Conservation (phyloP, 2,797 vertebrate species). For the Gorsachius magnificus region DNA sequence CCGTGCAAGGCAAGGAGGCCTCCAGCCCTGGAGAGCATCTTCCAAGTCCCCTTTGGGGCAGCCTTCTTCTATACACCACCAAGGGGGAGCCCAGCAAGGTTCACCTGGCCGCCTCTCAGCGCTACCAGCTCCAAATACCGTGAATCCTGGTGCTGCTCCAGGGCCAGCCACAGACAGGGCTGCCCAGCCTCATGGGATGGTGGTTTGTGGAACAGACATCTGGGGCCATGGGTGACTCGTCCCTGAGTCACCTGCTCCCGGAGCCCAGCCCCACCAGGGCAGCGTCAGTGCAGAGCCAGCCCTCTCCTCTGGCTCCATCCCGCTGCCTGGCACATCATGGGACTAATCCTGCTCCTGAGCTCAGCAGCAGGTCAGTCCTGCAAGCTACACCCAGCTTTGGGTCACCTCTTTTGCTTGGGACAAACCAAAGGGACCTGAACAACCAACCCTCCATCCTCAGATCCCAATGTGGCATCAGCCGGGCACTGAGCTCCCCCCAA, state of each 20-base stretch:
- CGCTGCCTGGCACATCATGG: neutral
- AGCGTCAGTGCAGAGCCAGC: neutral
- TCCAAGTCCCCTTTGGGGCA: no score
- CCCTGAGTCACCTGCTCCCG: slow-evolving; percentile 19
- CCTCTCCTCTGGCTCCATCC: neutral
- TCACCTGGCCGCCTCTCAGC: neutral
- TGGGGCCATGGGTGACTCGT: neutral
- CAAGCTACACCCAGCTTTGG: neutral
- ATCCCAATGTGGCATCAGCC: fast-evolving
- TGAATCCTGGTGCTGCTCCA: neutral
- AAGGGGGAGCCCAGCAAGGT: neutral
- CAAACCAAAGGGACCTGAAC: neutral
- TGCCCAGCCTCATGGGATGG: neutral
- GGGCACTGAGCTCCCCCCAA: fast-evolving
- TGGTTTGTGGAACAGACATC: neutral
- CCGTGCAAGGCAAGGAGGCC: neutral
- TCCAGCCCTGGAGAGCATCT: neutral
- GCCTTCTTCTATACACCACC: neutral
- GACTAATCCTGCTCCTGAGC: neutral
- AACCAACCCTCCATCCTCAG: neutral
- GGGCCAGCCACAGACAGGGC: neutral
- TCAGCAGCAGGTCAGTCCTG: neutral
- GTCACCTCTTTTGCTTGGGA: neutral
- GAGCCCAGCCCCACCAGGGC: neutral
- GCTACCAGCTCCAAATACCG: neutral